phyloP scores from a whole-genome alignment of 2,888 invertebrate genomes.

The Sinohyriopsis cumingii region DNA sequence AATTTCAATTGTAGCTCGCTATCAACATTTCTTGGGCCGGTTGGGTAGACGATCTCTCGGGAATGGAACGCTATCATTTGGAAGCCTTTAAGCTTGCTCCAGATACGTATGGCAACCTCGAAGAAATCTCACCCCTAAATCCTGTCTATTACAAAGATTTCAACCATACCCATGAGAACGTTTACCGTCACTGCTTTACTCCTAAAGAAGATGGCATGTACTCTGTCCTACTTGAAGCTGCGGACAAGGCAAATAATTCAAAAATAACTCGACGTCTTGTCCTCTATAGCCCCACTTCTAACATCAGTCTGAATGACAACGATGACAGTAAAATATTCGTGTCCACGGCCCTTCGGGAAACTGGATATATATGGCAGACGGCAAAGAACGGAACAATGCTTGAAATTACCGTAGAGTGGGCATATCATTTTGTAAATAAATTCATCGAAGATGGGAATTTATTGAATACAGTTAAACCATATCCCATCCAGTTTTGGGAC shows the following conservation, averaged over 20 bases:
- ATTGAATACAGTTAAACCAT: too few species aligned
- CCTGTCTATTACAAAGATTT: background rate
- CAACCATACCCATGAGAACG: background rate
- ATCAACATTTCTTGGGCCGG: slow-evolving; percentile 10
- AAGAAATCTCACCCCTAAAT: slow-evolving; percentile 7
- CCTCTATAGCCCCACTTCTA: background rate
- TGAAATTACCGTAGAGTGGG: too few species aligned
- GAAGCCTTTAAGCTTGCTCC: slow-evolving; percentile 8
- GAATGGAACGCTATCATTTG: slow-evolving; percentile 4
- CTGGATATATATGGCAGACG: background rate
- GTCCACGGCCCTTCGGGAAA: background rate
- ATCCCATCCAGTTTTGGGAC: too few species aligned
- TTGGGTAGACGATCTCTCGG: slow-evolving; percentile 10
- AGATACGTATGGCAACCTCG: slow-evolving; percentile 8
- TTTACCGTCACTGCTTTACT: background rate
- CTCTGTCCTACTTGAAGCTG: background rate
- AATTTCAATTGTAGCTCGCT: background rate
- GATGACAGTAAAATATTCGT: background rate
- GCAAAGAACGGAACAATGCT: too few species aligned
- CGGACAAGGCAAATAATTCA: slow-evolving; percentile 1
- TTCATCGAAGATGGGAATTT: too few species aligned
- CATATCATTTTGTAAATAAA: too few species aligned
- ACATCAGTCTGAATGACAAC: background rate
- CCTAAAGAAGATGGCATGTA: background rate
- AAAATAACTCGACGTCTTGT: slow-evolving; percentile 3